Conservation (phyloP, 2,113 vertebrate genomes). For the Triplophysa tibetana region DNA sequence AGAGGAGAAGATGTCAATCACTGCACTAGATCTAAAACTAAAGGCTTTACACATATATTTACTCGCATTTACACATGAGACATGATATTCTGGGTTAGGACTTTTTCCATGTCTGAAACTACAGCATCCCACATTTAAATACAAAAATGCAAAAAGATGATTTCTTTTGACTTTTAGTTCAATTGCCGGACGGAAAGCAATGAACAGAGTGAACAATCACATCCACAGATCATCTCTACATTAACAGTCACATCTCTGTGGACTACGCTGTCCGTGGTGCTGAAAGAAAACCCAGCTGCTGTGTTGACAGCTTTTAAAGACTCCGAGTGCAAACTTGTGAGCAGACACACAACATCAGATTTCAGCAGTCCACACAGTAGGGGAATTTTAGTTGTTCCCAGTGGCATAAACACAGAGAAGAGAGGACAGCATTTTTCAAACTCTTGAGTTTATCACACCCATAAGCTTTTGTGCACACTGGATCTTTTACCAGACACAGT, state of each 20-base stretch:
- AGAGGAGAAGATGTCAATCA: slow-evolving; percentile 81
- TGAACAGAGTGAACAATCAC: neutral
- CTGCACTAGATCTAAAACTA: slow-evolving; percentile 62
- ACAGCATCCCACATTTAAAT: neutral
- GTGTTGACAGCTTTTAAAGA: slow-evolving; percentile 67
- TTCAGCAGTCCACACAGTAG: slow-evolving; percentile 32
- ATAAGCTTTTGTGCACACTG: neutral
- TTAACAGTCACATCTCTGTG: slow-evolving; percentile 57
- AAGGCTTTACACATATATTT: neutral
- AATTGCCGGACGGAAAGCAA: neutral
- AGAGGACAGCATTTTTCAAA: neutral
- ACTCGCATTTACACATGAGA: neutral
- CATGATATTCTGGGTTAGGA: neutral
- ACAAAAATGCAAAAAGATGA: too few species aligned
- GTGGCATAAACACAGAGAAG: neutral
- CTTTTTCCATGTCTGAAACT: too few species aligned
- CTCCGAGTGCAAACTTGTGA: slow-evolving; percentile 43
- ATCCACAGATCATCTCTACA: neutral
- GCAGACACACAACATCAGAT: slow-evolving; percentile 25
- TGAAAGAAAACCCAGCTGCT: slow-evolving; percentile 54
- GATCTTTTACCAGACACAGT: neutral
- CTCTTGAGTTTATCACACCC: neutral
- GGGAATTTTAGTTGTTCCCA: neutral
- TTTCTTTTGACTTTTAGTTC: too few species aligned
- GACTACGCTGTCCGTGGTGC: slow-evolving; percentile 61